Conservation (phyloP, 1,140 invertebrate genomes). For the Heliconius himera region DNA sequence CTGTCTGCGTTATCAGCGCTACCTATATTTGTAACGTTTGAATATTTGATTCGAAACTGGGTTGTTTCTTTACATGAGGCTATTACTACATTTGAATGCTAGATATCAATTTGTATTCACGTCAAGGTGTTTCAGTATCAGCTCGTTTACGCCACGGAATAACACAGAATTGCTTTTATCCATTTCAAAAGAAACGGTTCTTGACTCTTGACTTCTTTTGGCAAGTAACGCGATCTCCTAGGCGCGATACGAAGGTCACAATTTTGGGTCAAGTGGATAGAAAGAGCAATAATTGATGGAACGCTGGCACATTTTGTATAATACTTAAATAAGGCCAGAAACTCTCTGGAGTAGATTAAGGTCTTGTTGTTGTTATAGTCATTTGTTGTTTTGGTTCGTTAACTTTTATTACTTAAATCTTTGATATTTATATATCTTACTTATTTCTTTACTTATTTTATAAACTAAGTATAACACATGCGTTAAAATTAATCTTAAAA, state of each 20-base stretch:
- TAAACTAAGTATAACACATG: no score
- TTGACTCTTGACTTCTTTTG: conserved; percentile 20
- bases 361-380: not conserved
- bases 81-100: not conserved
- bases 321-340: not conserved
- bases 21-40: not conserved
- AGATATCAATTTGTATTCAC: conserved; percentile 5
- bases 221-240: conserved; percentile 22
- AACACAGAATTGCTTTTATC: conserved; percentile 13
- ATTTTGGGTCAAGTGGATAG: conserved; percentile 29
- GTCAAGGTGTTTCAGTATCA: not conserved
- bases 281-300: conserved; percentile 19
- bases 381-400: not conserved
- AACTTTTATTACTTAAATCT: not conserved
- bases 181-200: conserved; percentile 10
- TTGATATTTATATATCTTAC: not conserved
- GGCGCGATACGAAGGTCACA: conserved; percentile 21
- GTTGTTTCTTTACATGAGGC: not conserved
- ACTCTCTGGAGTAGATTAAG: not conserved
- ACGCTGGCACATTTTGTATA: conserved; percentile 18
- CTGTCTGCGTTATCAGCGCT: conserved; percentile 25
- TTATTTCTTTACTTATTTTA: not conserved
- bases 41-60: not conserved
- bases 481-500: no score
- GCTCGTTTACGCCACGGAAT: conserved; percentile 2